phyloP scores from a whole-genome alignment of 2,113 vertebrate species.

The Melospiza georgiana region DNA sequence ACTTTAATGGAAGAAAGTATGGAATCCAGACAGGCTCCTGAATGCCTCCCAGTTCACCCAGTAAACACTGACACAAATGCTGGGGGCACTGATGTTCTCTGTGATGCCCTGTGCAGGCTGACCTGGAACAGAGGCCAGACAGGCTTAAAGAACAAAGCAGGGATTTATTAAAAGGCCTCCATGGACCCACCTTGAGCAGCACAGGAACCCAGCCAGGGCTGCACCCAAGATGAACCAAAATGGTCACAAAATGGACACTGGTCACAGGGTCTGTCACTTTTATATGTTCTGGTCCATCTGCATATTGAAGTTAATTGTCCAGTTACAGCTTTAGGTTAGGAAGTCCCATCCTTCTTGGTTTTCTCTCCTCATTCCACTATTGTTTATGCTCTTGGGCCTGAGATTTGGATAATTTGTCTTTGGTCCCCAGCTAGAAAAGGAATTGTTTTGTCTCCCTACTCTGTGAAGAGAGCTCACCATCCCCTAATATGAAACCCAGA shows the following conservation, averaged over 20 bases:
- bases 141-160: not conserved
- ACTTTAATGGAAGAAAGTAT: not conserved
- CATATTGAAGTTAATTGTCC: not conserved
- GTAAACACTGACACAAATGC: not conserved
- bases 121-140: rapidly evolving
- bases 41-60: not conserved
- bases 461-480: not conserved
- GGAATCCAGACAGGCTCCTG: not conserved
- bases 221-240: not conserved
- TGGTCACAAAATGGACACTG: not conserved
- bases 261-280: not conserved
- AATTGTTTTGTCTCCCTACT: not conserved
- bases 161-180: not conserved
- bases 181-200: not conserved
- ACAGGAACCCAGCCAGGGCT: not conserved
- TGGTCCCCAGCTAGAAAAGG: not conserved
- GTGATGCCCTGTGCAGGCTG: not conserved
- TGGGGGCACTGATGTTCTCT: not conserved
- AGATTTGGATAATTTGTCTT: not conserved
- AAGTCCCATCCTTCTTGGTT: not conserved
- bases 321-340: rapidly evolving
- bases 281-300: not conserved
- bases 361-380: not conserved
- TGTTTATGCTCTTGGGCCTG: not conserved
- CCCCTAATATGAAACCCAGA: not conserved